Evolutionary conservation across 2,888 invertebrate genomes (phyloP), one percentile per base, ranked within the genome.

Genomic region (Isoperla grammatica): DNA sequence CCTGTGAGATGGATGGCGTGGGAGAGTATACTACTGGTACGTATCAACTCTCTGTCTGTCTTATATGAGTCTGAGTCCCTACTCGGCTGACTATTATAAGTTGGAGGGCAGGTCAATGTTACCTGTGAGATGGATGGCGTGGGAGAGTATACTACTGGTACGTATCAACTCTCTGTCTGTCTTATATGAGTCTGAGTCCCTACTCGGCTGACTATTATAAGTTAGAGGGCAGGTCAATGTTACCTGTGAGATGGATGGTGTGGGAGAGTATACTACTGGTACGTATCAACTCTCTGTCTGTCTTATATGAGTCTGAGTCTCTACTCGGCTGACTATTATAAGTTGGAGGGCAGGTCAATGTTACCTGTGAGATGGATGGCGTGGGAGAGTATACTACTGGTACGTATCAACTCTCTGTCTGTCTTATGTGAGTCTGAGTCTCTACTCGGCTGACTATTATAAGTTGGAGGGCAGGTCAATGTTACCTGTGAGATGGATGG

Each of bases 1-100:
- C 91, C 92, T 17, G 83, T 93, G 67, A 79, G 92, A 68, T 91
- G 90, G 90, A 90, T 91, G 90, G 85, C 90, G 19, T 90, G 90
- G 89, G 90, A 91, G 73, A 87, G 87, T 71, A 83, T 90, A 65
- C 76, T 90, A 63, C 71, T 86, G 81, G 87, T 87, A 75, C 80
- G 79, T 75, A 63, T n/a, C n/a, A n/a, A n/a, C n/a, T n/a, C n/a
- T n/a, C n/a, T n/a, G n/a, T n/a, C n/a, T n/a, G n/a, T n/a, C n/a
- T n/a, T n/a, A 88, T 59, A 81, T 85, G 73, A 85, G 85, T 69
- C 79, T 87, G 67, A 80, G 79, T 68, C 78, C 84, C 63, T 90
- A 90, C 74, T 78, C 81, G 53, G 79, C 83, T 59, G 92, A 93
- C 75, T 93, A 92, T 74, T 90, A 86, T 76, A 82, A 84, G 71